A percentile compares a stretch with the other conserved stretches of the same genome.
phyloP scores from a whole-genome alignment of 2,888 invertebrate species.

The Heliconius hortense region DNA sequence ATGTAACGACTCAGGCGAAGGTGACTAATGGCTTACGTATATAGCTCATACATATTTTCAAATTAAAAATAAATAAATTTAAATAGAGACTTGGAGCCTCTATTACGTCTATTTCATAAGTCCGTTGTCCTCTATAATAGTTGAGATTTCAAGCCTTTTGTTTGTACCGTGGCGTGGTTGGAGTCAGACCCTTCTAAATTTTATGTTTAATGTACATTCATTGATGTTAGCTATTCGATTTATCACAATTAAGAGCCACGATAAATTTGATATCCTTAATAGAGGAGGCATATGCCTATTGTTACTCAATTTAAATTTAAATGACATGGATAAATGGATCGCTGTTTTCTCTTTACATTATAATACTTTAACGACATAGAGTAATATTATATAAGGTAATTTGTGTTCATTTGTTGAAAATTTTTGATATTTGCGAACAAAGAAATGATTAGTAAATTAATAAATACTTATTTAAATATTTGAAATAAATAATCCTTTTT shows the following conservation, averaged over 20 bases:
- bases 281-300: slow-evolving; percentile 33
- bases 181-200: slow-evolving; percentile 23
- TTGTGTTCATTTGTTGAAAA: background rate
- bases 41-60: slow-evolving; percentile 1
- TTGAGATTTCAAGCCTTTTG: background rate
- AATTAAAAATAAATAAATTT: slow-evolving; percentile 9
- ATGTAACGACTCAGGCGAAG: background rate
- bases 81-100: background rate
- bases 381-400: background rate
- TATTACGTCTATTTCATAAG: background rate
- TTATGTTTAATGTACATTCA: slow-evolving; percentile 32
- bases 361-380: background rate
- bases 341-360: slow-evolving; percentile 23
- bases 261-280: slow-evolving; percentile 39
- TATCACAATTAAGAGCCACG: slow-evolving; percentile 38
- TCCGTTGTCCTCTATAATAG: background rate
- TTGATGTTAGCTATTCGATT: slow-evolving; percentile 37
- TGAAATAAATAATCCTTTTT: background rate
- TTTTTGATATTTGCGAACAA: background rate
- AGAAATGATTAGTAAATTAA: background rate
- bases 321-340: slow-evolving; percentile 35
- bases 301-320: slow-evolving; percentile 39
- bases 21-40: slow-evolving; percentile 8
- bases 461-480: background rate
- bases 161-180: background rate